phyloP scores from a whole-genome alignment of 2,888 invertebrate genomes.

The Alloscopus bannaensis region DNA sequence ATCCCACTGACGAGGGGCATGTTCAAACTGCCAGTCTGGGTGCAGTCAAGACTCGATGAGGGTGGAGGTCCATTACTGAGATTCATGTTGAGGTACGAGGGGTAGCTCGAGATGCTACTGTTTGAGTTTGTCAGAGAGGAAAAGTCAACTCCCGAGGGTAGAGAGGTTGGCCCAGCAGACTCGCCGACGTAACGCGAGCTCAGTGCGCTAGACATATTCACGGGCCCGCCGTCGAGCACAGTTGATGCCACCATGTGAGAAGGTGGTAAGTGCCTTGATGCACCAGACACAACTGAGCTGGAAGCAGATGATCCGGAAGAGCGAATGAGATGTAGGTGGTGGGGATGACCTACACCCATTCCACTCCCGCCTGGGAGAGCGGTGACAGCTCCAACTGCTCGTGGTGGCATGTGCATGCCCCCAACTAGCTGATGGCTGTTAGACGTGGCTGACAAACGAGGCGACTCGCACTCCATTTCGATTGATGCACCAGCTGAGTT shows the following conservation, averaged over 20 bases:
- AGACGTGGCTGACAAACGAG: conserved; percentile 74
- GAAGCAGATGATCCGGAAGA: conserved; percentile 62
- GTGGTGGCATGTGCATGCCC: conserved; percentile 41
- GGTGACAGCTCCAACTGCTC: conserved; percentile 69
- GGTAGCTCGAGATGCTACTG: conserved; percentile 77
- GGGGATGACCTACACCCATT: conserved; percentile 70
- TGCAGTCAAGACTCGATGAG: conserved; percentile 75
- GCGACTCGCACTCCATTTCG: conserved; percentile 89
- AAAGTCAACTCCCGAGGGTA: conserved; percentile 76
- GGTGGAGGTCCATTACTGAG: conserved; percentile 73
- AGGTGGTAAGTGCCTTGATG: conserved; percentile 64
- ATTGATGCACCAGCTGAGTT: conserved; percentile 68
- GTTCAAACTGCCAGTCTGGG: conserved; percentile 76
- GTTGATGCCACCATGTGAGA: conserved; percentile 69
- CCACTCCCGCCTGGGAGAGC: conserved; percentile 66
- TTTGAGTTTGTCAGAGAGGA: conserved; percentile 76
- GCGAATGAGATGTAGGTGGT: conserved; percentile 73
- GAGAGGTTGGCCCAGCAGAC: conserved; percentile 73
- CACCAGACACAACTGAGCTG: conserved; percentile 47
- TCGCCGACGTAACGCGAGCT: conserved; percentile 69
- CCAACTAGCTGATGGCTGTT: conserved; percentile 47
- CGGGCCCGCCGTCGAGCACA: conserved; percentile 69
- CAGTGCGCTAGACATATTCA: conserved; percentile 66
- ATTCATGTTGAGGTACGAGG: conserved; percentile 74
- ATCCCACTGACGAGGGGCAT: conserved; percentile 74